Percentiles rank a stretch among this genome's conserved stretches.
phyloP scores from a whole-genome alignment of 1,140 invertebrate species.

The Linepithema humile region DNA sequence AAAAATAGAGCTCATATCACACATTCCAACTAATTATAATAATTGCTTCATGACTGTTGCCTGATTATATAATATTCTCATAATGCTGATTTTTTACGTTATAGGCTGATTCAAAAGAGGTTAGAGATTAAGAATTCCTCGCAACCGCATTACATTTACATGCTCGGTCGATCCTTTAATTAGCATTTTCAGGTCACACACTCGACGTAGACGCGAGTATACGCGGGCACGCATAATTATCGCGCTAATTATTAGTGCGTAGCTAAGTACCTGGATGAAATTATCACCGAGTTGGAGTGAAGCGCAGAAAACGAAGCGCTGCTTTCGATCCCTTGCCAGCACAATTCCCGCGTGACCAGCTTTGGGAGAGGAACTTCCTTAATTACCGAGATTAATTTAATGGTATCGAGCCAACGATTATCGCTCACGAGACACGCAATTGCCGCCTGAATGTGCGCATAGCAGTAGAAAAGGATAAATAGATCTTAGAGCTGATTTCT shows the following conservation, averaged over 20 bases:
- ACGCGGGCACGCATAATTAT: constrained; percentile 81
- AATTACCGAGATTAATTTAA: constrained; percentile 84
- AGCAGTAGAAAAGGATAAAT: constrained; percentile 6
- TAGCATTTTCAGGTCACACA: constrained; percentile 81
- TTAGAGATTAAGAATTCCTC: constrained; percentile 31
- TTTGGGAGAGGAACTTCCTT: constrained; percentile 81
- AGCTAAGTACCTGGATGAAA: constrained; percentile 81
- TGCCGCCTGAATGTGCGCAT: constrained; percentile 53
- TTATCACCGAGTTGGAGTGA: constrained; percentile 75
- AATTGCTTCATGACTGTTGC: not conserved
- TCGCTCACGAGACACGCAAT: constrained; percentile 73
- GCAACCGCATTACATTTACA: constrained; percentile 25
- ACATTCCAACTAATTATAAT: constrained; percentile 3
- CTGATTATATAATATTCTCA: not conserved
- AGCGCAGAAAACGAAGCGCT: constrained; percentile 38
- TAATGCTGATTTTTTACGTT: not conserved
- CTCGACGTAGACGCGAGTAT: constrained; percentile 63
- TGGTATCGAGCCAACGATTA: constrained; percentile 81
- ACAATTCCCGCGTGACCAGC: constrained; percentile 79
- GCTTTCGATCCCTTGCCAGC: constrained; percentile 62
- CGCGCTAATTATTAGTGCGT: constrained; percentile 81
- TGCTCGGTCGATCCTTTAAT: constrained; percentile 71
- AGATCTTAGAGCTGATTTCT: not conserved
- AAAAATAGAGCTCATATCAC: constrained; percentile 6
- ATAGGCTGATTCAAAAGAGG: not conserved